Conservation (phyloP, 1,140 invertebrate genomes). For the Drosophila quadrilineata region DNA sequence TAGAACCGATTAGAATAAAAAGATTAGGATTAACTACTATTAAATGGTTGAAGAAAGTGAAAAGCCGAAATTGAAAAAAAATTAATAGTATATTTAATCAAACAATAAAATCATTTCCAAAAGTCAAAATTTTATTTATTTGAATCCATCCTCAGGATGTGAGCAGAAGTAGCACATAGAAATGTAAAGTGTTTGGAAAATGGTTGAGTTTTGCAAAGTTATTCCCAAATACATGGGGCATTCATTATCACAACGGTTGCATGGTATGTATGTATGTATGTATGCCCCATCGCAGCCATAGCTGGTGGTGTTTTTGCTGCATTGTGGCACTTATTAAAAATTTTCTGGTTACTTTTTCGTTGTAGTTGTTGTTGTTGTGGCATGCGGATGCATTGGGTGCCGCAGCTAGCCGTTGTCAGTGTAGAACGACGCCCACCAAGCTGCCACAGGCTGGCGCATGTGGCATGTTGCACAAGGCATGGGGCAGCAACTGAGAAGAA, state of each 20-base stretch:
- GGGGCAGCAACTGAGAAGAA: constrained; percentile 23
- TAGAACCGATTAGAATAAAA: no score
- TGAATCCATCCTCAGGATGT: no score
- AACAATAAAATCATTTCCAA: no score
- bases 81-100: no score
- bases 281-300: no score
- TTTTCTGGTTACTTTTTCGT: constrained; percentile 52
- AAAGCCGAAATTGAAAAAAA: no score
- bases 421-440: constrained; percentile 16
- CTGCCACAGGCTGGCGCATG: neutral
- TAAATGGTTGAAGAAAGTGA: no score
- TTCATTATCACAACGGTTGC: constrained; percentile 54
- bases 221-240: constrained; percentile 24
- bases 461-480: neutral
- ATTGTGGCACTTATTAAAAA: constrained; percentile 79
- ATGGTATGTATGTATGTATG: constrained; percentile 29
- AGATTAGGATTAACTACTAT: no score
- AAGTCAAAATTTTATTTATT: no score
- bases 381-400: constrained; percentile 37
- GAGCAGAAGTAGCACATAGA: no score
- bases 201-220: no score
- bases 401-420: constrained; percentile 17
- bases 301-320: constrained; percentile 41
- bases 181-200: no score
- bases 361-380: constrained; percentile 1